phyloP scores from a whole-genome alignment of 2,888 invertebrate genomes.

The Busseola fusca region DNA sequence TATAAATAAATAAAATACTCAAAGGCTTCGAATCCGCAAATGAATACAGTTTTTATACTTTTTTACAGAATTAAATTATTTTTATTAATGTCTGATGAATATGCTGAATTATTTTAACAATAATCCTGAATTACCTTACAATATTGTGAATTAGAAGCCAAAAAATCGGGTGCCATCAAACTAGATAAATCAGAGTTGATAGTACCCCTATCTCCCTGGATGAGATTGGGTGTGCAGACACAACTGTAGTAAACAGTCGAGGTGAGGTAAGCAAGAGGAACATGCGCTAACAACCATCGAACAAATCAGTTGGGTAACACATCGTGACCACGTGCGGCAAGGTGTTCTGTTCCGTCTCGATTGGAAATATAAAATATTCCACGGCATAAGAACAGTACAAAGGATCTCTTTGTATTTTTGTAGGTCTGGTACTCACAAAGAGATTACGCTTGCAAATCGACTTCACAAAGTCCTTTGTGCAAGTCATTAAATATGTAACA shows the following conservation, averaged over 20 bases:
- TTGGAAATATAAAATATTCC: conserved; percentile 52
- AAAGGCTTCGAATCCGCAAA: conserved; percentile 51
- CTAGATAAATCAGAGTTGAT: conserved; percentile 36
- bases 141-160: conserved; percentile 54
- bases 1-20: conserved; percentile 34
- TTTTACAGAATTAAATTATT: neutral
- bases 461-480: conserved; percentile 32
- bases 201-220: conserved; percentile 45
- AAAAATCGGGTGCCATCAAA: conserved; percentile 44
- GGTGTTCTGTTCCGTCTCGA: conserved; percentile 47
- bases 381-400: conserved; percentile 7
- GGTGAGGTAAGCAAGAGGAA: conserved; percentile 82
- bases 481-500: conserved; percentile 50
- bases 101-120: neutral
- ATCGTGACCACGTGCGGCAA: conserved; percentile 63
- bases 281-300: conserved; percentile 88
- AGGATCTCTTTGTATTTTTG: conserved; percentile 24
- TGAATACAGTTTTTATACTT: neutral
- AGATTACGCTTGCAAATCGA: conserved; percentile 45
- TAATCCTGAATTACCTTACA: conserved; percentile 1
- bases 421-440: conserved; percentile 28
- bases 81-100: neutral
- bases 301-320: conserved; percentile 59
- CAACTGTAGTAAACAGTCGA: conserved; percentile 60
- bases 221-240: conserved; percentile 57